Percentiles rank a stretch among this genome's conserved stretches.
These are phyloP conservation scores for Pyrgus malvae DNA, from an alignment of 2,888 invertebrate genomes.

Conservation along the genomic window DNA sequence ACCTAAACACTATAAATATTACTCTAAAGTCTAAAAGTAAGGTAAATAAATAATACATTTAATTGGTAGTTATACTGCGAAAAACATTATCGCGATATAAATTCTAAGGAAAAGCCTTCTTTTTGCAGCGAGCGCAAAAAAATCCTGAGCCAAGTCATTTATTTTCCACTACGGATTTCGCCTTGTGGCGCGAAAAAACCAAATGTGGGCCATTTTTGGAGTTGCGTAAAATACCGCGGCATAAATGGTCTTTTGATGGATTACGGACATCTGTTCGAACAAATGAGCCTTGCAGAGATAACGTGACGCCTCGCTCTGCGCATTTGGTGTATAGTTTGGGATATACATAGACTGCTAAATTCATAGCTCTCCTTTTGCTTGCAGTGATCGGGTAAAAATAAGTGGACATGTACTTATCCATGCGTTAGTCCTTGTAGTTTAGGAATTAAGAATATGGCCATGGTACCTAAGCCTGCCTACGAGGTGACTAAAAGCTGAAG, in stretches of 20 bases:
- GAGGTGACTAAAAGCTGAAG: no score
- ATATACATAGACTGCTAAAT: no score
- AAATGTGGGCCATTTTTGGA: slow-evolving; percentile 20
- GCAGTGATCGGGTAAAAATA: no score
- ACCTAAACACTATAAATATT: no score
- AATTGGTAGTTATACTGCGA: background rate
- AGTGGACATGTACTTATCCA: no score
- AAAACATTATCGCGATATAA: slow-evolving; percentile 8
- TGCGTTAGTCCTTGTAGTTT: no score
- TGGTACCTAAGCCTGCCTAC: no score
- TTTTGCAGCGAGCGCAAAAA: slow-evolving; percentile 12
- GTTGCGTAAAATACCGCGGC: slow-evolving; percentile 23
- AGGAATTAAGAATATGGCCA: no score
- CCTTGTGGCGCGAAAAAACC: slow-evolving; percentile 21
- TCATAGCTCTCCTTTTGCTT: no score
- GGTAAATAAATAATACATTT: background rate
- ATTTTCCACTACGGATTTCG: slow-evolving; percentile 24
- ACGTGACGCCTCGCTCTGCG: slow-evolving; percentile 30
- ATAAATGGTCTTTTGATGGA: slow-evolving; percentile 34
- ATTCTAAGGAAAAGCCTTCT: background rate
- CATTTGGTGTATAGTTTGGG: no score
- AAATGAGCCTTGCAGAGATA: slow-evolving; percentile 27
- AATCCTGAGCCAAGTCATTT: slow-evolving; percentile 15
- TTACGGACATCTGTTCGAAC: slow-evolving; percentile 35
- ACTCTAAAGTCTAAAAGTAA: no score